phyloP scores from a whole-genome alignment of 2,113 vertebrate genomes.

The Ondatra zibethicus region DNA sequence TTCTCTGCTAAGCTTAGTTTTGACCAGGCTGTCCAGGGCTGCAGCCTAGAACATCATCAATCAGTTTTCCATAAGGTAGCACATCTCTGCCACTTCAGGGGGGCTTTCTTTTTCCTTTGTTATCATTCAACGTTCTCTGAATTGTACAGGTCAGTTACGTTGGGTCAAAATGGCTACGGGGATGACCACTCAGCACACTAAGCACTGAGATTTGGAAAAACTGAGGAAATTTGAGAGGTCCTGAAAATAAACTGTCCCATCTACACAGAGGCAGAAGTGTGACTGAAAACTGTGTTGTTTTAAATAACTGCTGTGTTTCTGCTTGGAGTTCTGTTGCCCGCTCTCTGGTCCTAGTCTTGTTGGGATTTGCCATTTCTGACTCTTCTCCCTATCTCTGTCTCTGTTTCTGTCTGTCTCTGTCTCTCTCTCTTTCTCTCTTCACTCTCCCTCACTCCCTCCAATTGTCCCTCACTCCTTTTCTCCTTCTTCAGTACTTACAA shows the following conservation, averaged over 20 bases:
- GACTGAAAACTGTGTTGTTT: not conserved
- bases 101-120: not conserved
- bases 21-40: not conserved
- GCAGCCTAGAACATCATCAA: not conserved
- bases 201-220: not conserved
- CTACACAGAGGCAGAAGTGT: not conserved
- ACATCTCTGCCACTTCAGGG: not conserved
- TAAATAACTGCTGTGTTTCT: not conserved
- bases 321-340: not conserved
- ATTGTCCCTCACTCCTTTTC: no score
- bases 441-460: no score
- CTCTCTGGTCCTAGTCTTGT: not conserved
- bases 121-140: conserved; percentile 29
- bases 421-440: not conserved
- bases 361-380: not conserved
- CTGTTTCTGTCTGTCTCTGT: not conserved
- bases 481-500: not conserved
- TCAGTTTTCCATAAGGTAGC: not conserved
- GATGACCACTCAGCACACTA: not conserved
- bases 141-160: not conserved
- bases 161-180: not conserved
- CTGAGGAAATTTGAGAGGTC: not conserved
- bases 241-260: not conserved
- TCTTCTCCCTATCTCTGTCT: not conserved
- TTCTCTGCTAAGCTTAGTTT: not conserved